Conservation (phyloP, 2,797 vertebrate species). For the Menidia menidia region DNA sequence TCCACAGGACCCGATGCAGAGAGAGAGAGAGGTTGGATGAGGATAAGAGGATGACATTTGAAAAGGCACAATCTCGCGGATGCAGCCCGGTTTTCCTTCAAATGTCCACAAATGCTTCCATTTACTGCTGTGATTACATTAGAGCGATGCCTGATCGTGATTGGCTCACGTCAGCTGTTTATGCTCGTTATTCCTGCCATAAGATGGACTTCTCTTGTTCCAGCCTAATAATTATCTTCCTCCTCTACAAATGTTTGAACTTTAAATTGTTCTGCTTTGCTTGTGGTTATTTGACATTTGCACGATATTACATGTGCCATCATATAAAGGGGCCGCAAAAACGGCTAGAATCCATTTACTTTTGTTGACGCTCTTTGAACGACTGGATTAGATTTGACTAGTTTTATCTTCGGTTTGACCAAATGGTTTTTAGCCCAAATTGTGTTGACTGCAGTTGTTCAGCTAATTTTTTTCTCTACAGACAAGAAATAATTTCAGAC, state of each 20-base stretch:
- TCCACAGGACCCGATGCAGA: constrained; percentile 9
- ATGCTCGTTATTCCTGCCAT: constrained; percentile 1
- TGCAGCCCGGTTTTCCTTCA: constrained; percentile 7
- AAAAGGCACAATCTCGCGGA: constrained; percentile 8
- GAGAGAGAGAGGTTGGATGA: constrained; percentile 23
- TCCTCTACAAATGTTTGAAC: constrained; percentile 1
- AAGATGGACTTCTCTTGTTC: constrained; percentile 2
- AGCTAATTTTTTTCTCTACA: neutral
- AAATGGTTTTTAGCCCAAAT: neutral
- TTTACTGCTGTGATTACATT: neutral
- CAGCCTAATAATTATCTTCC: constrained; percentile 5
- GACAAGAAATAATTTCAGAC: neutral
- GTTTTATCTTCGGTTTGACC: neutral
- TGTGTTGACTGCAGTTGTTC: neutral
- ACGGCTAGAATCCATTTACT: neutral
- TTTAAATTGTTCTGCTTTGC: constrained; percentile 17
- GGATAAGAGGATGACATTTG: constrained; percentile 22
- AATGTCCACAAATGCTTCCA: neutral
- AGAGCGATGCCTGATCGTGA: neutral
- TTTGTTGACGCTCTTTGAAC: constrained; percentile 9
- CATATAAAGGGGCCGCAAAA: constrained; percentile 6
- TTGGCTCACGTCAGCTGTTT: constrained; percentile 3
- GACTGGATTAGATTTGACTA: neutral
- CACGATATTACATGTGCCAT: neutral
- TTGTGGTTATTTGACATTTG: constrained; percentile 16